These are phyloP conservation scores for Sebastiscus albofasciatus DNA, from an alignment of 2,797 vertebrate species.

Conservation along the genomic window DNA sequence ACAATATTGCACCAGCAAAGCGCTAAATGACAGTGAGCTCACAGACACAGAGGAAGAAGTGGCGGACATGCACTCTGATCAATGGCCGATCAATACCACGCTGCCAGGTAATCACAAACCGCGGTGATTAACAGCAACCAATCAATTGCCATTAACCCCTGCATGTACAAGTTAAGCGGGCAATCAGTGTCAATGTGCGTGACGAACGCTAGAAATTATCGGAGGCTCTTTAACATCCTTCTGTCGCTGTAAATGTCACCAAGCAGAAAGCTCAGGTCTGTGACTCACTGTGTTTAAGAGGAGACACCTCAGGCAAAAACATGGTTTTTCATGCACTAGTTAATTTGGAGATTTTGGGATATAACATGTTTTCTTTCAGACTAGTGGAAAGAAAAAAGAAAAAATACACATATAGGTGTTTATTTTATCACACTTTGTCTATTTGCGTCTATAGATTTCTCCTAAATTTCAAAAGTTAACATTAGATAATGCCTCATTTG, in stretches of 20 bases:
- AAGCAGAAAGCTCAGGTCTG: conserved; percentile 29
- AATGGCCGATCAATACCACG: conserved; percentile 71
- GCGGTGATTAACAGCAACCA: conserved; percentile 75
- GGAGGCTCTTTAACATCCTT: conserved; percentile 48
- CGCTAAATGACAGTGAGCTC: conserved; percentile 78
- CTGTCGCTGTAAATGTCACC: conserved; percentile 56
- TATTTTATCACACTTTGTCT: no score
- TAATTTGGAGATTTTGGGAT: no score
- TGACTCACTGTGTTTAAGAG: conserved; percentile 46
- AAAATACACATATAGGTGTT: no score
- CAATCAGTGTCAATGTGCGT: conserved; percentile 44
- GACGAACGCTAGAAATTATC: conserved; percentile 53
- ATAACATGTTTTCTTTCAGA: no score
- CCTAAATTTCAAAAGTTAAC: no score
- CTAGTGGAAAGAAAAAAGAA: no score
- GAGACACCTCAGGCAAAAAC: no score
- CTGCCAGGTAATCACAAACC: conserved; percentile 80
- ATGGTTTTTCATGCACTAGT: no score
- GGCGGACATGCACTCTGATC: conserved; percentile 61
- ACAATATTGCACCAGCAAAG: conserved; percentile 72
- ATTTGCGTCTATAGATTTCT: no score
- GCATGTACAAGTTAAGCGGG: conserved; percentile 57
- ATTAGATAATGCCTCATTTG: no score
- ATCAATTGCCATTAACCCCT: conserved; percentile 80
- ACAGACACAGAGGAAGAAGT: conserved; percentile 63